Conservation (phyloP, 2,797 vertebrate species). For the Fundulus diaphanus region DNA sequence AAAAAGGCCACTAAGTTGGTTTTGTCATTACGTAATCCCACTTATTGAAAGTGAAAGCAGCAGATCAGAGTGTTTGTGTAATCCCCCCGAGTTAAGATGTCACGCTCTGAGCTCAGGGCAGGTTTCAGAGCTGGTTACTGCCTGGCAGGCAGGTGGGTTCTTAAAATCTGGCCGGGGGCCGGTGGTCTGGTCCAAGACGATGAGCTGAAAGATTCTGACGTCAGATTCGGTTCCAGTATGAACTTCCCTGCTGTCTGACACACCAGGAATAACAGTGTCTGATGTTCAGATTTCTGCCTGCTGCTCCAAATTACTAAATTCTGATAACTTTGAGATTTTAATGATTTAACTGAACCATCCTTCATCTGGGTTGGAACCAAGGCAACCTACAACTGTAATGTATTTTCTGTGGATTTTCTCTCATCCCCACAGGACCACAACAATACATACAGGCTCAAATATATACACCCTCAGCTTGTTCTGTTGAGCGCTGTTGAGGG, state of each 20-base stretch:
- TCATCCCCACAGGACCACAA: too few relatives aligned
- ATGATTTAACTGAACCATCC: not conserved
- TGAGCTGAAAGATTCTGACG: not conserved
- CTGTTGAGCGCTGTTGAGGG: not conserved
- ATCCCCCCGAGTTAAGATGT: conserved; percentile 51
- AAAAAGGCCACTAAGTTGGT: conserved; percentile 22
- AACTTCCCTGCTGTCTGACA: not conserved
- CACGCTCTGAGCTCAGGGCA: not conserved
- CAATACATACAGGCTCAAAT: not conserved
- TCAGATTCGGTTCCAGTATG: not conserved
- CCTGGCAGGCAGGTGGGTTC: not conserved
- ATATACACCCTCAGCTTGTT: not conserved
- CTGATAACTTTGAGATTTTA: not conserved
- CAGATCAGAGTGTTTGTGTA: conserved; percentile 70
- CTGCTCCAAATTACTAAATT: not conserved
- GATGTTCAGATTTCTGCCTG: not conserved
- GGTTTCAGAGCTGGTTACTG: not conserved
- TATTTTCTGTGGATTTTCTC: too few relatives aligned
- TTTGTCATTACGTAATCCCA: conserved; percentile 71
- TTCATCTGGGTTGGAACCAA: too few relatives aligned
- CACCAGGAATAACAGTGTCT: not conserved
- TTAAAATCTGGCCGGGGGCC: not conserved
- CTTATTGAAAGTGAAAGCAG: conserved; percentile 68
- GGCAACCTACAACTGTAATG: too few relatives aligned
- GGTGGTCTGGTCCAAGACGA: not conserved